Evolutionary conservation across 2,797 vertebrate genomes (phyloP).

Genomic region (Channallabes apus): DNA sequence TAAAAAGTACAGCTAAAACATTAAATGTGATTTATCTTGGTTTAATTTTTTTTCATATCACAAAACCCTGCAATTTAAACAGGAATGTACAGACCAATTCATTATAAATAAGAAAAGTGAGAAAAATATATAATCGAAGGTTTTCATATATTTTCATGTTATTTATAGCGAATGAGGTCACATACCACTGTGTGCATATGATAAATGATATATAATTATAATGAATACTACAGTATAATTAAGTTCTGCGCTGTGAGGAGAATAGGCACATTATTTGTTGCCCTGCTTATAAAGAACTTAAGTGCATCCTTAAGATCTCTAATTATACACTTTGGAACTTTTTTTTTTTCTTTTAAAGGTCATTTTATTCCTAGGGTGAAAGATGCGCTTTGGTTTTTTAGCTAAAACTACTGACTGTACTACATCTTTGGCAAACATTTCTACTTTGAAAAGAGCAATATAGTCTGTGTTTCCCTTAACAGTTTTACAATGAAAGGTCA

Average conservation of each 20-base stretch:
- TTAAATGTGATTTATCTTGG: not conserved
- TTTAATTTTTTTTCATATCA: not conserved
- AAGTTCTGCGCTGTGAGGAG: not conserved
- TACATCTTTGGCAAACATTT: not conserved
- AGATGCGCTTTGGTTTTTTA: not conserved
- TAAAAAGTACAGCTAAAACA: not conserved
- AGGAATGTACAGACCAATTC: not conserved
- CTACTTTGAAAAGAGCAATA: not conserved
- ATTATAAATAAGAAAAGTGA: not conserved
- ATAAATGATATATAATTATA: not conserved
- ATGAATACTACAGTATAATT: not conserved
- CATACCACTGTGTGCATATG: not conserved
- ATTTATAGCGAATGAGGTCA: not conserved
- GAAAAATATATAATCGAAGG: not conserved
- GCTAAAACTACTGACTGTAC: not conserved
- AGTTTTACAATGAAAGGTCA: not conserved
- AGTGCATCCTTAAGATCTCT: not conserved
- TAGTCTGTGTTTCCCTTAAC: not conserved
- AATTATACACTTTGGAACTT: not conserved
- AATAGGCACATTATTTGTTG: not conserved
- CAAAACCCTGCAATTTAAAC: not conserved
- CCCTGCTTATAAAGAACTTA: not conserved
- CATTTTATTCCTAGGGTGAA: not conserved
- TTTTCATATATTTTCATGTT: not conserved
- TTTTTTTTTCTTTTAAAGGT: not conserved